Evolutionary conservation across 2,113 vertebrate species (phyloP).

Genomic region (Myocastor coypus): DNA sequence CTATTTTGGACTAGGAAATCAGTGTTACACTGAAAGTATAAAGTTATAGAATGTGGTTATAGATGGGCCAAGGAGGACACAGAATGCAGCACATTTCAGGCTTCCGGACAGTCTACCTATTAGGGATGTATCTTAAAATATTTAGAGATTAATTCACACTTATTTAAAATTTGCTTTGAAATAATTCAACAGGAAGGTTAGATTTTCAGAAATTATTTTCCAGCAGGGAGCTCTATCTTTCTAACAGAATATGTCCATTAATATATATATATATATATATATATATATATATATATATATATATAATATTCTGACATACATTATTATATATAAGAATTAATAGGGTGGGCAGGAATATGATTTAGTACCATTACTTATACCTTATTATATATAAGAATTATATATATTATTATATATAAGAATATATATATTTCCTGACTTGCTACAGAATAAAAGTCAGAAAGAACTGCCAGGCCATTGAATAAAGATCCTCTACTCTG

Average conservation of each 20-base stretch:
- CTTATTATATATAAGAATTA: no score
- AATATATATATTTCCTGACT: background rate
- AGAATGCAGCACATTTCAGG: no score
- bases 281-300: no score
- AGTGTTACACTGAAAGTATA: background rate
- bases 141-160: background rate
- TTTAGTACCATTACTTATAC: no score
- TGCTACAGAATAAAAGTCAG: background rate
- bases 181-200: background rate
- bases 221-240: background rate
- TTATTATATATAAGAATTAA: no score
- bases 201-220: background rate
- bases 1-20: background rate
- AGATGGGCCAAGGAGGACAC: no score
- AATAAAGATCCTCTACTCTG: background rate
- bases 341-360: no score
- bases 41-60: background rate
- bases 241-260: background rate
- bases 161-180: constrained; percentile 36
- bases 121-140: background rate
- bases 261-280: background rate
- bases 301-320: no score
- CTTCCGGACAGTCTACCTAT: background rate
- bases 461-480: background rate
- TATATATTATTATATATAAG: no score